phyloP scores from a whole-genome alignment of 2,113 vertebrate species.

The Dromaius novaehollandiae region DNA sequence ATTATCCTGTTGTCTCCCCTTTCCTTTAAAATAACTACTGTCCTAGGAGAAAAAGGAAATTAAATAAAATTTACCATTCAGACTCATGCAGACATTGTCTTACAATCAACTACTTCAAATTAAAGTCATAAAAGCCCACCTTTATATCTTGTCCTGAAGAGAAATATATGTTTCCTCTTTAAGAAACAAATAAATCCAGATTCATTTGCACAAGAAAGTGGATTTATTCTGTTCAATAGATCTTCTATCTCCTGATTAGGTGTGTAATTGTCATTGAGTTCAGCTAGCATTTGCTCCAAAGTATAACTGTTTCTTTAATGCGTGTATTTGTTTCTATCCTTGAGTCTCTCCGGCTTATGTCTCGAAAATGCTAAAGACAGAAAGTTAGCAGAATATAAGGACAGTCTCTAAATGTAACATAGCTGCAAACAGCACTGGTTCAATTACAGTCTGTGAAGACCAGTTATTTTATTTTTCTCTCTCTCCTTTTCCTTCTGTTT shows the following conservation, averaged over 20 bases:
- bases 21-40: background rate
- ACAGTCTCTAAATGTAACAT: background rate
- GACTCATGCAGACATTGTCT: background rate
- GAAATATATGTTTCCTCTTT: background rate
- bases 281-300: background rate
- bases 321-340: background rate
- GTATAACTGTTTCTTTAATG: background rate
- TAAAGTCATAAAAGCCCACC: background rate
- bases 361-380: slow-evolving; percentile 23
- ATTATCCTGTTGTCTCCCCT: background rate
- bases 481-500: background rate
- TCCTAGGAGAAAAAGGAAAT: background rate
- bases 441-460: background rate
- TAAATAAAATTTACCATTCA: background rate
- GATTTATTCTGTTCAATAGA: background rate
- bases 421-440: background rate
- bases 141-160: background rate
- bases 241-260: background rate
- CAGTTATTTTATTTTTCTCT: background rate
- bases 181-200: background rate
- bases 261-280: background rate
- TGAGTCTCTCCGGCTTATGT: slow-evolving; percentile 18
- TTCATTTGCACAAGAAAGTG: slow-evolving; percentile 1
- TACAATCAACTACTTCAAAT: background rate
- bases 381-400: background rate